These are phyloP conservation scores for Nematostella vectensis DNA, from an alignment of 92 coral and sea anemone species.

Conservation along the genomic window DNA sequence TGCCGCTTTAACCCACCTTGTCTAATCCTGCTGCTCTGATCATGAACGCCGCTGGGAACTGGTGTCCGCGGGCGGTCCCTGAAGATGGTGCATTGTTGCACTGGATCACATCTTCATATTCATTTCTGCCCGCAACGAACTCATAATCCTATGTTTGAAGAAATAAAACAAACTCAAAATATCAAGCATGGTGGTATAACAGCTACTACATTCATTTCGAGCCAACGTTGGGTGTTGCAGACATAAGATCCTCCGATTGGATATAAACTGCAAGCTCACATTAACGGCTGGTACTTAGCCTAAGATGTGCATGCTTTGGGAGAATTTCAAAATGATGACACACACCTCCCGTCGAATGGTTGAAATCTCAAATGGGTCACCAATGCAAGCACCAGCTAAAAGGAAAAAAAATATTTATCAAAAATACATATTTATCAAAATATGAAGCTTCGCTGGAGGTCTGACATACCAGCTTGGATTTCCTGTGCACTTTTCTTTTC, in stretches of 20 bases:
- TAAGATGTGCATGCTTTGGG: no score
- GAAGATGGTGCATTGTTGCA: conserved; percentile 51
- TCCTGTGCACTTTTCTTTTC: conserved; percentile 45
- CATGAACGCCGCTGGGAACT: conserved; percentile 87
- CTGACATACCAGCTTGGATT: conserved; percentile 78
- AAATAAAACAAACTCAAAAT: neutral
- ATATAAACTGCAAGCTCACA: no score
- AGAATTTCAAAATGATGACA: no score
- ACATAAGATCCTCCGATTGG: no score
- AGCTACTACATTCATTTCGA: no score
- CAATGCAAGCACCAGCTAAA: conserved; percentile 82
- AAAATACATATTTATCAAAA: no score
- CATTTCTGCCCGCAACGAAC: conserved; percentile 50
- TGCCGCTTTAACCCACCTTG: no score
- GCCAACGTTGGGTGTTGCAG: no score
- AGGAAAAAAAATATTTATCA: neutral
- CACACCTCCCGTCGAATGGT: conserved; percentile 92
- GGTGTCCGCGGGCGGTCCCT: conserved; percentile 85
- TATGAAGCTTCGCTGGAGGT: no score
- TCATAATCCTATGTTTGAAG: conserved; percentile 59
- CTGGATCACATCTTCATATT: conserved; percentile 83
- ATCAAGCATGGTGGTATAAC: neutral
- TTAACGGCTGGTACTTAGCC: no score
- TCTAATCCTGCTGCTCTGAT: conserved; percentile 85
- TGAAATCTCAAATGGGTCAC: conserved; percentile 90